Percentiles rank a stretch among this genome's conserved stretches.
Evolutionary conservation across 2,888 invertebrate genomes (phyloP).

Genomic region (Tetropium fuscum): DNA sequence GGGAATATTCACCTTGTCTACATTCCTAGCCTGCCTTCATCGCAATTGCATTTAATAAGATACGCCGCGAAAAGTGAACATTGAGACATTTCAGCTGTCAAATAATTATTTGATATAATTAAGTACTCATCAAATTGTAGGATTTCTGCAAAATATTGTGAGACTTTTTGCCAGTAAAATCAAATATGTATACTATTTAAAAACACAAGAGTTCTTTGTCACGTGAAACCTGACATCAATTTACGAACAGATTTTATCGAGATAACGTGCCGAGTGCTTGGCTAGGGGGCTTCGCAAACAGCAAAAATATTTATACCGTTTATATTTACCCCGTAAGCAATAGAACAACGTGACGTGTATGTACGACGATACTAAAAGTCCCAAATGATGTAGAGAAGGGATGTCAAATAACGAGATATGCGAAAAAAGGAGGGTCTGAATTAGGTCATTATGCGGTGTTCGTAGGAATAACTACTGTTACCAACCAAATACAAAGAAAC

Average conservation of each 20-base stretch:
- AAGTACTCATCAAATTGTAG: too few relatives aligned
- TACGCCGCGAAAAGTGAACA: too few relatives aligned
- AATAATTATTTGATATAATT: too few relatives aligned
- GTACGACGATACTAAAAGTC: constrained; percentile 21
- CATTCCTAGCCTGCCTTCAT: too few relatives aligned
- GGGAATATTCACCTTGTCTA: too few relatives aligned
- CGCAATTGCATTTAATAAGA: too few relatives aligned
- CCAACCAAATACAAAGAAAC: constrained; percentile 8
- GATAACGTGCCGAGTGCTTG: constrained; percentile 19
- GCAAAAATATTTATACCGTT: constrained; percentile 31
- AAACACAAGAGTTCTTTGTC: constrained; percentile 20
- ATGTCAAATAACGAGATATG: constrained; percentile 18
- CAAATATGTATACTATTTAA: too few relatives aligned
- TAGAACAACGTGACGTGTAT: constrained; percentile 27
- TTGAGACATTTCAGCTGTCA: too few relatives aligned
- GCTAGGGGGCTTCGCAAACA: constrained; percentile 4
- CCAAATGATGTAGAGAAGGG: constrained; percentile 17
- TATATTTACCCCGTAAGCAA: constrained; percentile 26
- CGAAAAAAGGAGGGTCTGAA: constrained; percentile 5
- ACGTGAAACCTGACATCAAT: constrained; percentile 19
- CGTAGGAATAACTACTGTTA: constrained; percentile 14
- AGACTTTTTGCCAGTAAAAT: too few relatives aligned
- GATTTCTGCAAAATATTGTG: too few relatives aligned
- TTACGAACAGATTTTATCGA: constrained; percentile 25
- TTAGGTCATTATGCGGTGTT: constrained; percentile 16